Conservation (phyloP, 2,113 vertebrate species). For the Vulpes vulpes region DNA sequence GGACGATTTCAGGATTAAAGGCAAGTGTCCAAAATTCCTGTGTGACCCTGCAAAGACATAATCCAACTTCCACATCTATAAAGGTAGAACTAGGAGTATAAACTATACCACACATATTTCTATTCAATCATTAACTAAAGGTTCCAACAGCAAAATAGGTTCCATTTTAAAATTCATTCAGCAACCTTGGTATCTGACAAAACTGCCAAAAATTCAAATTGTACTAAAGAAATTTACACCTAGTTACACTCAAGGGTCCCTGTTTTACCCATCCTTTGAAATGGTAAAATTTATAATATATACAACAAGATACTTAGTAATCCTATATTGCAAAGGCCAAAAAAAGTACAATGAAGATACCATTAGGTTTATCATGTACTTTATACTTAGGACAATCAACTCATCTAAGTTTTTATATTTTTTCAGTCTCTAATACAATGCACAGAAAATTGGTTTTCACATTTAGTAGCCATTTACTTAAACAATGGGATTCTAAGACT, state of each 20-base stretch:
- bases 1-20: conserved; percentile 57
- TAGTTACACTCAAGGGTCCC: not conserved
- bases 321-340: not conserved
- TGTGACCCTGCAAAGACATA: conserved; percentile 34
- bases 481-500: conserved; percentile 39
- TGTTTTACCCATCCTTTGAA: conserved; percentile 15
- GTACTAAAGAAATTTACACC: conserved; percentile 24
- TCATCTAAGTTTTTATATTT: conserved; percentile 30
- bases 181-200: not conserved
- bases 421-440: conserved; percentile 28
- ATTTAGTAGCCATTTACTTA: conserved; percentile 7
- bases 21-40: conserved; percentile 60
- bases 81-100: conserved; percentile 16
- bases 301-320: conserved; percentile 39
- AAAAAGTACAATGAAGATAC: conserved; percentile 21
- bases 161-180: conserved; percentile 61
- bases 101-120: conserved; percentile 38
- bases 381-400: conserved; percentile 19
- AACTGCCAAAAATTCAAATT: conserved; percentile 48
- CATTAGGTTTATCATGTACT: not conserved
- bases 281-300: not conserved
- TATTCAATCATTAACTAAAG: conserved; percentile 55
- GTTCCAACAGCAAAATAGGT: conserved; percentile 54
- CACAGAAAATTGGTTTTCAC: conserved; percentile 51
- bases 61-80: conserved; percentile 48